Percentiles rank a stretch among this genome's conserved stretches.
These are phyloP conservation scores for Gonatopus flavifemur DNA, from an alignment of 1,140 invertebrate species.

Conservation along the genomic window DNA sequence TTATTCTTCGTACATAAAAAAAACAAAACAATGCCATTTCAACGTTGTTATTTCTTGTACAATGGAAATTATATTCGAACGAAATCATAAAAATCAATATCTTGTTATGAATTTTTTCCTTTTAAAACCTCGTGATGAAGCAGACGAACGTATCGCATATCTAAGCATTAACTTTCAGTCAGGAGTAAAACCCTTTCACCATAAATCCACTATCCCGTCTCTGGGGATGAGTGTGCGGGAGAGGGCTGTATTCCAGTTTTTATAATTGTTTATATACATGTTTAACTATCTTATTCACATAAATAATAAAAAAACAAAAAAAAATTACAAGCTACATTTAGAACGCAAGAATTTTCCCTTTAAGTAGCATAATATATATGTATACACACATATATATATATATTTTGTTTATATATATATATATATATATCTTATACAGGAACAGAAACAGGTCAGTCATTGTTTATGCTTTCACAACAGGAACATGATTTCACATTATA, in stretches of 20 bases:
- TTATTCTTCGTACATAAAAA: background rate
- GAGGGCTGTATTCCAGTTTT: conserved; percentile 42
- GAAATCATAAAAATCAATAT: no score
- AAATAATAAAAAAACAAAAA: conserved; percentile 24
- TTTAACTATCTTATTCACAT: conserved; percentile 6
- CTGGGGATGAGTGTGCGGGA: conserved; percentile 50
- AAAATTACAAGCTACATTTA: conserved; percentile 24
- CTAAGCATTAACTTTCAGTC: no score
- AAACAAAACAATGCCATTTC: no score
- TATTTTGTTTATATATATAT: background rate
- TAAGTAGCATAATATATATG: no score
- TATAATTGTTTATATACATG: conserved; percentile 11
- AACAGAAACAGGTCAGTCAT: conserved; percentile 29
- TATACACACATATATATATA: no score
- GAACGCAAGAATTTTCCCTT: conserved; percentile 15
- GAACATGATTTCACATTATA: conserved; percentile 27
- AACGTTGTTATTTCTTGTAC: no score
- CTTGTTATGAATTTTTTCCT: no score
- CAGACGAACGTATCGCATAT: no score
- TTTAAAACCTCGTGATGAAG: no score
- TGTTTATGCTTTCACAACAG: conserved; percentile 26
- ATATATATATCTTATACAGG: conserved; percentile 22
- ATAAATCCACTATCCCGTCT: conserved; percentile 51
- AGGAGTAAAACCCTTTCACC: conserved; percentile 47
- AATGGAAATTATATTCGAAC: no score